Evolutionary conservation across 2,797 vertebrate species (phyloP).

Genomic region (Gymnoscopelus microlampas): DNA sequence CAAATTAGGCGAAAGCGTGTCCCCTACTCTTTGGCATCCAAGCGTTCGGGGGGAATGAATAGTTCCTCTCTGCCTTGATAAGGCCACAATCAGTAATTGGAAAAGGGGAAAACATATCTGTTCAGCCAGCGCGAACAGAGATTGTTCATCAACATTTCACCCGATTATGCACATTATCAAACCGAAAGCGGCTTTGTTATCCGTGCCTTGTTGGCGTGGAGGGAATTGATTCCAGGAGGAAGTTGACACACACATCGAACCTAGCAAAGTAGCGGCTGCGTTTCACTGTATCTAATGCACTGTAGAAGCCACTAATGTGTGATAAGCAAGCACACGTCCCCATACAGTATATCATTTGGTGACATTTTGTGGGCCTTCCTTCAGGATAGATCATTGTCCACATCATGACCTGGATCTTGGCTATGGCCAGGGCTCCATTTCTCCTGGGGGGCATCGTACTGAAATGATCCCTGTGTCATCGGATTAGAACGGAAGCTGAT

Average conservation of each 20-base stretch:
- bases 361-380: slow-evolving; percentile 40
- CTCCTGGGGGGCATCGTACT: not conserved
- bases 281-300: slow-evolving; percentile 22
- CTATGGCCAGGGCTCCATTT: not conserved
- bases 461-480: not conserved
- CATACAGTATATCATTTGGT: slow-evolving; percentile 37
- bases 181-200: slow-evolving; percentile 23
- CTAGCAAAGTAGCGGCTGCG: slow-evolving; percentile 9
- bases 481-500: slow-evolving; percentile 22
- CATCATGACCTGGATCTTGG: slow-evolving; percentile 19
- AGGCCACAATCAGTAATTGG: slow-evolving; percentile 37
- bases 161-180: slow-evolving; percentile 2
- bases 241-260: slow-evolving; percentile 2
- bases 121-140: slow-evolving; percentile 13
- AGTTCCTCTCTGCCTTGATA: slow-evolving; percentile 49
- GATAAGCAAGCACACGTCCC: slow-evolving; percentile 43
- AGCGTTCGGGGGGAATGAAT: not conserved
- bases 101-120: slow-evolving; percentile 11
- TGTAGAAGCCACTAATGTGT: slow-evolving; percentile 43
- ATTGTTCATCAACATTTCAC: slow-evolving; percentile 20
- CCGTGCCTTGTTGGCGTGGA: slow-evolving; percentile 8
- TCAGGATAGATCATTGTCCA: slow-evolving; percentile 29
- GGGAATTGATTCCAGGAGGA: slow-evolving; percentile 3
- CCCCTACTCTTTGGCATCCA: slow-evolving; percentile 40
- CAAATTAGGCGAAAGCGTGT: slow-evolving; percentile 54